These are phyloP conservation scores for Sisor rabdophorus DNA, from an alignment of 2,113 vertebrate species.

Conservation along the genomic window DNA sequence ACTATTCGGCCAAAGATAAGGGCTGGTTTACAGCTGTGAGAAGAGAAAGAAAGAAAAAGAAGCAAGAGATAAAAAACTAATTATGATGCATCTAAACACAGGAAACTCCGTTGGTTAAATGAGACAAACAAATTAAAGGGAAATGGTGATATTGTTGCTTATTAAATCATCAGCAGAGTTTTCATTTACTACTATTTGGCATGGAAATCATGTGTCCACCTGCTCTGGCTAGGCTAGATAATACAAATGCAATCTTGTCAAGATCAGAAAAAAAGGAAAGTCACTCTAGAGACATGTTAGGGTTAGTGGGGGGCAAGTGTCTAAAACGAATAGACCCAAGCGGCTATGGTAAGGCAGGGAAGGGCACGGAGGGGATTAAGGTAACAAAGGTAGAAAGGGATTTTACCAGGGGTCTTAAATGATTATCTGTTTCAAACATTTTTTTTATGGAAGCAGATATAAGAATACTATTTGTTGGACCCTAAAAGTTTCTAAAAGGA, in stretches of 20 bases:
- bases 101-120: background rate
- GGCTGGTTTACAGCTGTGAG: conserved; percentile 46
- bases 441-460: background rate
- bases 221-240: conserved; percentile 36
- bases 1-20: conserved; percentile 24
- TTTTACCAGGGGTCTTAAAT: too few relatives aligned
- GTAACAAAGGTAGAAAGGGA: conserved; percentile 27
- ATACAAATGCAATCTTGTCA: conserved; percentile 40
- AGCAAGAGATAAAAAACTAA: conserved; percentile 34
- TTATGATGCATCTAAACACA: conserved; percentile 26
- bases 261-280: conserved; percentile 37
- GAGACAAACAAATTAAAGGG: background rate
- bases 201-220: conserved; percentile 21
- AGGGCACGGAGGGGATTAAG: conserved; percentile 36
- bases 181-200: conserved; percentile 10
- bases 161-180: conserved; percentile 1
- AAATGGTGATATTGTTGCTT: background rate
- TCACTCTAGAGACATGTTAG: conserved; percentile 35
- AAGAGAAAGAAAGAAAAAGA: conserved; percentile 32
- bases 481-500: background rate
- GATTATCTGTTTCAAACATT: too few relatives aligned
- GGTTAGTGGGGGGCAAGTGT: conserved; percentile 30
- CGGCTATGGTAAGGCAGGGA: conserved; percentile 19
- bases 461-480: background rate
- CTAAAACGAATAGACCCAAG: conserved; percentile 26